A percentile compares a stretch with the other conserved stretches of the same genome.
Conservation (phyloP, 2,888 invertebrate species). For the Oscheius myriophilus region DNA sequence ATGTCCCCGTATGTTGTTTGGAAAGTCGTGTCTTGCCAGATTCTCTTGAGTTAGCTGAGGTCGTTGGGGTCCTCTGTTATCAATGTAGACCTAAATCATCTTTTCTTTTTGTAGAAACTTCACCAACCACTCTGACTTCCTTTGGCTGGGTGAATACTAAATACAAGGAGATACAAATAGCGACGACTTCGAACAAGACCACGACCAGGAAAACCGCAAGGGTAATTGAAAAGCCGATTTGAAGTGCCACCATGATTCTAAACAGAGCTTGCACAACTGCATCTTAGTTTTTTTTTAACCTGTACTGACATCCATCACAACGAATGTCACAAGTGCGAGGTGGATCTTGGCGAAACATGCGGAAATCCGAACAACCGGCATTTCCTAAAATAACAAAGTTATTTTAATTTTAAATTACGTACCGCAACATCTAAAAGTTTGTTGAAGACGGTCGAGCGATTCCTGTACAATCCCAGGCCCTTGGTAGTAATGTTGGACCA, state of each 20-base stretch:
- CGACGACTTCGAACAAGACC: constrained; percentile 50
- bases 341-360: constrained; percentile 65
- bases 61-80: constrained; percentile 11
- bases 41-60: constrained; percentile 30
- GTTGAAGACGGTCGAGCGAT: constrained; percentile 66
- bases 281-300: constrained; percentile 34
- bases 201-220: constrained; percentile 66
- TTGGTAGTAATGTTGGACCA: constrained; percentile 71
- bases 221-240: constrained; percentile 66
- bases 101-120: neutral
- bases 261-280: constrained; percentile 28
- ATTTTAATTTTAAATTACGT: neutral
- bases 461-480: constrained; percentile 68
- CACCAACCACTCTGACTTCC: constrained; percentile 44
- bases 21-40: constrained; percentile 41
- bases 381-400: constrained; percentile 60
- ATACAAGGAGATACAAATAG: constrained; percentile 43
- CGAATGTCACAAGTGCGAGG: constrained; percentile 69
- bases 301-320: constrained; percentile 69
- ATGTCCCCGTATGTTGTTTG: constrained; percentile 34
- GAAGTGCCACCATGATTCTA: constrained; percentile 64
- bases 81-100: constrained; percentile 40
- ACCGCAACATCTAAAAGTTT: constrained; percentile 69
- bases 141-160: constrained; percentile 40
- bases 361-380: constrained; percentile 69